Evolutionary conservation across 1,140 invertebrate genomes (phyloP).

Genomic region (Tribolium madens): DNA sequence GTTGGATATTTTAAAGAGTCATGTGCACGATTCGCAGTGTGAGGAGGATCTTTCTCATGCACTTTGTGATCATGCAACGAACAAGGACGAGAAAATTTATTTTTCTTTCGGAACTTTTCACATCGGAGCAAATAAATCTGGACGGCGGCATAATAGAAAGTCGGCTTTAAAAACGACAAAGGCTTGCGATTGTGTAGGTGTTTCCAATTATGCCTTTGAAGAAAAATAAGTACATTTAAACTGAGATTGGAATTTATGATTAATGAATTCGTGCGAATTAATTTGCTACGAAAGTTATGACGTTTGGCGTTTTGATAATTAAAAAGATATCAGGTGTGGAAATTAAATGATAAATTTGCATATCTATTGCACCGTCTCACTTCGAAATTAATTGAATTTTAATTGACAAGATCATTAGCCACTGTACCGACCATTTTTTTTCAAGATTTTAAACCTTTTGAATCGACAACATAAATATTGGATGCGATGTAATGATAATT

Average conservation of each 20-base stretch:
- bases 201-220: constrained; percentile 33
- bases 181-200: background rate
- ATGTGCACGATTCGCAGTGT: constrained; percentile 38
- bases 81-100: constrained; percentile 30
- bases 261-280: constrained; percentile 38
- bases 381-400: constrained; percentile 16
- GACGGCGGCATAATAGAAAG: constrained; percentile 15
- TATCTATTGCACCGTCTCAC: background rate
- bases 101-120: constrained; percentile 12
- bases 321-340: constrained; percentile 44
- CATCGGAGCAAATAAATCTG: constrained; percentile 6
- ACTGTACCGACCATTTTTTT: too few species aligned
- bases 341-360: constrained; percentile 24
- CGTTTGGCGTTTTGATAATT: constrained; percentile 39
- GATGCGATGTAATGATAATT: too few species aligned
- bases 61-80: constrained; percentile 26
- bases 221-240: constrained; percentile 2
- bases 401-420: constrained; percentile 12
- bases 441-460: background rate
- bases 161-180: constrained; percentile 25
- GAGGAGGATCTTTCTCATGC: constrained; percentile 35
- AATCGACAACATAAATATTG: too few species aligned
- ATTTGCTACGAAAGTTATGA: constrained; percentile 8
- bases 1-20: constrained; percentile 29
- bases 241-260: constrained; percentile 20